Conservation (phyloP, 2,888 invertebrate species). For the Chalcosyrphus nemorum region DNA sequence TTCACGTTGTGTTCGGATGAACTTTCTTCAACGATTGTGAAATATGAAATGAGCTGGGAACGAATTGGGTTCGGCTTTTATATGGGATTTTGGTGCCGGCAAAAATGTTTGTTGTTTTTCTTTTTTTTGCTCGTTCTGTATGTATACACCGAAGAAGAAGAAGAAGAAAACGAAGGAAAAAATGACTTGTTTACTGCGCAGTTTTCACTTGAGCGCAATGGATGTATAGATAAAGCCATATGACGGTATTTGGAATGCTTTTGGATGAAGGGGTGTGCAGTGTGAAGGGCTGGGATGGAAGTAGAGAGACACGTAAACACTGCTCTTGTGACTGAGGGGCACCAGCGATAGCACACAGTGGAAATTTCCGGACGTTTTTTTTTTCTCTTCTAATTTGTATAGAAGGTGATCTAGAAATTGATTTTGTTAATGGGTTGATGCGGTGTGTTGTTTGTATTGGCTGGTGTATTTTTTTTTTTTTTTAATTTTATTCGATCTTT, state of each 20-base stretch:
- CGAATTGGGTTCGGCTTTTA: constrained; percentile 47
- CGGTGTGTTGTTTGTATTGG: background rate
- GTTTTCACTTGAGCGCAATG: constrained; percentile 57
- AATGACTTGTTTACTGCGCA: constrained; percentile 65
- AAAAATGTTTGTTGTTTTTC: constrained; percentile 40
- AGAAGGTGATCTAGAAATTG: constrained; percentile 45
- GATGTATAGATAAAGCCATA: constrained; percentile 5
- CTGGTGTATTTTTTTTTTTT: background rate
- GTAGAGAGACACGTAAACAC: constrained; percentile 37
- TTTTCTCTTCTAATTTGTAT: background rate
- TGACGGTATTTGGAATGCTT: background rate
- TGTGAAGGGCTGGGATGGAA: background rate
- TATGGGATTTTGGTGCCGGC: constrained; percentile 59
- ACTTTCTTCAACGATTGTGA: constrained; percentile 64
- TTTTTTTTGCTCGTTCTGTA: background rate
- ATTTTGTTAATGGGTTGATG: background rate
- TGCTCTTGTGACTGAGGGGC: constrained; percentile 55
- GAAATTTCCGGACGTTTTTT: constrained; percentile 27
- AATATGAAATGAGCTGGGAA: constrained; percentile 63
- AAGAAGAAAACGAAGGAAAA: constrained; percentile 7
- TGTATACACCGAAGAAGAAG: background rate
- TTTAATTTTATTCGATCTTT: background rate
- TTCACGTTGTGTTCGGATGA: constrained; percentile 30
- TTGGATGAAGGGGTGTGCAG: background rate
- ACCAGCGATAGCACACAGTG: constrained; percentile 47